Evolutionary conservation across 1,140 invertebrate species (phyloP).

Genomic region (Melanaphis sacchari): DNA sequence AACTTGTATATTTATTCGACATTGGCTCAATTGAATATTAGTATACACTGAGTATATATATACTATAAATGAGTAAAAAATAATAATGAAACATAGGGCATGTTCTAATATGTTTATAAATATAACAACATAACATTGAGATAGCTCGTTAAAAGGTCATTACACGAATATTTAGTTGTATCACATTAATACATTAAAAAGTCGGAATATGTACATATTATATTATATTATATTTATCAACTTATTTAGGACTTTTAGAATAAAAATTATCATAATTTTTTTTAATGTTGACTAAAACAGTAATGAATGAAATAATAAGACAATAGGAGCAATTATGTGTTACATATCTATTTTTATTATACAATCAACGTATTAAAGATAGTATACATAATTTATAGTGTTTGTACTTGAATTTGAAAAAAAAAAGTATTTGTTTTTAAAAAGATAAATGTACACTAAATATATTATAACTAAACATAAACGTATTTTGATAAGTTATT

Average conservation of each 20-base stretch:
- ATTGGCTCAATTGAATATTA: neutral
- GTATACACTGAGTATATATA: neutral
- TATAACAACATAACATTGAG: neutral
- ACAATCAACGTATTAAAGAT: neutral
- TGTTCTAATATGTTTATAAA: neutral
- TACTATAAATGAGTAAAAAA: neutral
- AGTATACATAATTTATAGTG: neutral
- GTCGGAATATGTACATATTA: neutral
- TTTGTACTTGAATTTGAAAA: neutral
- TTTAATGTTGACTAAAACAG: neutral
- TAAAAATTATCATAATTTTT: neutral
- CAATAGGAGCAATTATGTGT: neutral
- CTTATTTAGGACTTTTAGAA: neutral
- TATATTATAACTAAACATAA: neutral
- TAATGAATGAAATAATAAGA: neutral
- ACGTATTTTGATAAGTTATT: too few species aligned
- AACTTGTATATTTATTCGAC: neutral
- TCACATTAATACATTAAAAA: neutral
- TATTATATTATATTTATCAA: neutral
- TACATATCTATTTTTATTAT: neutral
- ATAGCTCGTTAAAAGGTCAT: conserved; percentile 16
- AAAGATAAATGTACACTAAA: neutral
- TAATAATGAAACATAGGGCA: neutral
- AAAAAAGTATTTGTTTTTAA: neutral
- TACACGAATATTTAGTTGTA: neutral